Percentiles rank a stretch among this genome's conserved stretches.
These are phyloP conservation scores for Petrophora chlorosata DNA, from an alignment of 2,888 invertebrate species.

Conservation along the genomic window DNA sequence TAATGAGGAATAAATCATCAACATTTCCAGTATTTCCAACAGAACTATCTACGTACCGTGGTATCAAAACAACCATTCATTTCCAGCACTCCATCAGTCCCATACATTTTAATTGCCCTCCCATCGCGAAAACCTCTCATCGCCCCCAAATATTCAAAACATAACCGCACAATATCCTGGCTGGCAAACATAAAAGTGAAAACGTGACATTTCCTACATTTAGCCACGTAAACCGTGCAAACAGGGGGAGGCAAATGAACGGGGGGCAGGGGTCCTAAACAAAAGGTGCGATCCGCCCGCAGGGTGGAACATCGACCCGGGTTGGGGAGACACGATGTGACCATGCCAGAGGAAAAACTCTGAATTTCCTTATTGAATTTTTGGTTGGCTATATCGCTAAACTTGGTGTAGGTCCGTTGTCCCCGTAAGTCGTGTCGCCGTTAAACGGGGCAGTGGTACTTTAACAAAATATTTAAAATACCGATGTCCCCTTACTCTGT, in stretches of 20 bases:
- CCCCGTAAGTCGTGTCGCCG: too few relatives aligned
- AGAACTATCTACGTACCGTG: too few relatives aligned
- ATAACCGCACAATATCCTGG: constrained; percentile 26
- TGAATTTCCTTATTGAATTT: constrained; percentile 11
- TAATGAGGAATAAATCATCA: too few relatives aligned
- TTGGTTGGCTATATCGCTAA: too few relatives aligned
- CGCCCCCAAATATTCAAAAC: constrained; percentile 13
- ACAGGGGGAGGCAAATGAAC: constrained; percentile 77
- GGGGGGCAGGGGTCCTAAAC: constrained; percentile 75
- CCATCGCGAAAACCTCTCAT: constrained; percentile 4
- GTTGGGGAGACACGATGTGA: constrained; percentile 53
- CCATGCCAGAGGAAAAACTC: constrained; percentile 33
- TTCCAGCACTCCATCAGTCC: neutral
- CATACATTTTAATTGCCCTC: constrained; percentile 21
- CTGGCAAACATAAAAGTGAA: constrained; percentile 69
- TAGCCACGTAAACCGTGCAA: constrained; percentile 82
- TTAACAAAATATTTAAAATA: too few relatives aligned
- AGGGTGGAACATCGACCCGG: constrained; percentile 67
- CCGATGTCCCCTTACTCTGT: too few relatives aligned
- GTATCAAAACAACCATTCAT: constrained; percentile 3
- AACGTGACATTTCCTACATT: constrained; percentile 80
- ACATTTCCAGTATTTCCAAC: too few relatives aligned
- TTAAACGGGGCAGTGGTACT: too few relatives aligned
- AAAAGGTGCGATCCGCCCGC: constrained; percentile 77
- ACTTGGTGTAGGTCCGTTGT: too few relatives aligned